These are phyloP conservation scores for Archips crataeganus DNA, from an alignment of 2,888 invertebrate species.

Conservation along the genomic window DNA sequence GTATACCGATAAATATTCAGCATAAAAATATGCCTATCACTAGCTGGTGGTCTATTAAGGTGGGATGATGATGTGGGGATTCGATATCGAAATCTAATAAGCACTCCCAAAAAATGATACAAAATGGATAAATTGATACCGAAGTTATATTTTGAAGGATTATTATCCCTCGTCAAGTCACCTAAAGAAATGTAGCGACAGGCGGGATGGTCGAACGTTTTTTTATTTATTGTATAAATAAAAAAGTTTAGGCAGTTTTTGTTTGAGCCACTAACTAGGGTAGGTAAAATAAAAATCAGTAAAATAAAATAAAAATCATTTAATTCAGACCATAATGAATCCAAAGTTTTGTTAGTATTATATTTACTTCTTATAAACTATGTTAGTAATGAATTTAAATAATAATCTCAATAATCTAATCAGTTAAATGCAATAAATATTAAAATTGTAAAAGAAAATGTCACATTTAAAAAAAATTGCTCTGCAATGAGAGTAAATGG, in stretches of 20 bases:
- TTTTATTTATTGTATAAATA: slow-evolving; percentile 24
- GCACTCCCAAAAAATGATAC: slow-evolving; percentile 11
- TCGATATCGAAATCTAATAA: slow-evolving; percentile 22
- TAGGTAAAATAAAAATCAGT: too few relatives aligned
- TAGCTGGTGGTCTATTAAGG: slow-evolving; percentile 1
- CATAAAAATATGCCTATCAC: not conserved
- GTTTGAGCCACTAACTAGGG: not conserved
- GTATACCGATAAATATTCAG: too few relatives aligned
- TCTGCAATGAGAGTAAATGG: not conserved
- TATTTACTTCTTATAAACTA: too few relatives aligned
- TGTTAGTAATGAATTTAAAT: too few relatives aligned
- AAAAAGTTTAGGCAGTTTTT: not conserved
- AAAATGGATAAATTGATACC: slow-evolving; percentile 30
- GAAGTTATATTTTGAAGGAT: slow-evolving; percentile 42
- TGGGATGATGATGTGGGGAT: not conserved
- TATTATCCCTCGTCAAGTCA: slow-evolving; percentile 64
- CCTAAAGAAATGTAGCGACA: slow-evolving; percentile 52
- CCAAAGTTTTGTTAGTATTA: too few relatives aligned
- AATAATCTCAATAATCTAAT: too few relatives aligned
- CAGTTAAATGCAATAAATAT: too few relatives aligned
- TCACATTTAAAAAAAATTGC: too few relatives aligned
- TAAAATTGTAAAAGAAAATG: too few relatives aligned
- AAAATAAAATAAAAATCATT: too few relatives aligned
- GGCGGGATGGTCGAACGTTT: slow-evolving; percentile 48
- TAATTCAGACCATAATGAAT: too few relatives aligned